Conservation (phyloP, 1,140 invertebrate species). For the Acyrthosiphon pisum region DNA sequence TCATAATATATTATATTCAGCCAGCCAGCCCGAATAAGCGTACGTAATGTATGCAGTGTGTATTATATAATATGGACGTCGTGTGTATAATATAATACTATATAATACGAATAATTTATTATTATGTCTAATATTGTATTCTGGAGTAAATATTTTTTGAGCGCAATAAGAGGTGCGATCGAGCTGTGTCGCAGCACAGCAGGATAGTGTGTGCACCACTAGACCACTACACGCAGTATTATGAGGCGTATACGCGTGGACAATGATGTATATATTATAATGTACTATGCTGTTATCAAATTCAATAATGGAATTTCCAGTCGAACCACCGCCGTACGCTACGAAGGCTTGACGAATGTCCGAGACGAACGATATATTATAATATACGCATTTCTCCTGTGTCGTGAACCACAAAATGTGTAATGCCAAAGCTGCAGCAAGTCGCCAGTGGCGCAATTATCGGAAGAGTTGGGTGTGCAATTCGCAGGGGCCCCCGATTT, state of each 20-base stretch:
- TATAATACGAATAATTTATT: no score
- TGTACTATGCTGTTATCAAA: not conserved
- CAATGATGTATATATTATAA: not conserved
- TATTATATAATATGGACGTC: no score
- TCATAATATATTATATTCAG: not conserved
- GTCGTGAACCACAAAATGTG: not conserved
- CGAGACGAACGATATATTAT: not conserved
- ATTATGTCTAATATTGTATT: not conserved
- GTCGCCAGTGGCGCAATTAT: no score
- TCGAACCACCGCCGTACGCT: not conserved
- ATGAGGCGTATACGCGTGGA: not conserved
- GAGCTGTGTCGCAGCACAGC: not conserved
- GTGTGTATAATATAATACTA: not conserved
- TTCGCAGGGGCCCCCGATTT: no score
- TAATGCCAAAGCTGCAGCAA: not conserved
- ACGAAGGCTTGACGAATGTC: not conserved
- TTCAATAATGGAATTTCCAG: not conserved
- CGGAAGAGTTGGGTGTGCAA: no score
- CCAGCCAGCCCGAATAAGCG: not conserved
- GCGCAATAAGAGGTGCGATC: not conserved
- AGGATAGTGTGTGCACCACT: not conserved
- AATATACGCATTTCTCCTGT: not conserved
- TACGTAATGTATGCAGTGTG: not conserved
- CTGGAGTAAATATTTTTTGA: not conserved
- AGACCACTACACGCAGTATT: not conserved